A percentile compares a stretch with the other conserved stretches of the same genome.
Conservation (phyloP, 2,113 vertebrate genomes). For the Notiomystis cincta region DNA sequence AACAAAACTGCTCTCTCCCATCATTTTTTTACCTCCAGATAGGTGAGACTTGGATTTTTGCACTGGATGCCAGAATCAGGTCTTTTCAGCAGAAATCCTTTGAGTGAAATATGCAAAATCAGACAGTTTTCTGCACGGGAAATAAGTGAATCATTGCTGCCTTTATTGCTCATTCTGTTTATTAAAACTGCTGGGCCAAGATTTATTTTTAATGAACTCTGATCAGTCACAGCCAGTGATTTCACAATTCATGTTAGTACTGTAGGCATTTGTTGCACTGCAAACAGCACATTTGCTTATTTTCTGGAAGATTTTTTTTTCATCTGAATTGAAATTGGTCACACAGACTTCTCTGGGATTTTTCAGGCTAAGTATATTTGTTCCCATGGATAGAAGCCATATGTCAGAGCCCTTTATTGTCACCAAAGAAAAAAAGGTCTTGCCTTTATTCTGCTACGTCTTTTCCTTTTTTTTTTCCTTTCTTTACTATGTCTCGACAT, state of each 20-base stretch:
- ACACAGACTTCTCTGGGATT: not conserved
- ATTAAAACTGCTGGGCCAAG: slow-evolving; percentile 35
- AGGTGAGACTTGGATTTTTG: not conserved
- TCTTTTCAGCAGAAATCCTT: slow-evolving; percentile 22
- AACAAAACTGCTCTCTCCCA: not conserved
- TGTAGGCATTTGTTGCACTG: slow-evolving; percentile 14
- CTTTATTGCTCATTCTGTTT: slow-evolving; percentile 32
- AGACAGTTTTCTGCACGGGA: not conserved
- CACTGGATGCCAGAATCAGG: not conserved
- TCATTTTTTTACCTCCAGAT: not conserved
- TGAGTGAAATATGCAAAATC: slow-evolving; percentile 13
- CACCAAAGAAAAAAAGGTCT: not conserved
- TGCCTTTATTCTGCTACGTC: not conserved
- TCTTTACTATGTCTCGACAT: not conserved
- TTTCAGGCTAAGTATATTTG: slow-evolving; percentile 34
- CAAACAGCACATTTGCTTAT: slow-evolving; percentile 44
- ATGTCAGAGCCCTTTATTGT: slow-evolving; percentile 18
- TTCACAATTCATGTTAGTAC: slow-evolving; percentile 38
- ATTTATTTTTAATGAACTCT: slow-evolving; percentile 64
- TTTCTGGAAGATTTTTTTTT: slow-evolving; percentile 26
- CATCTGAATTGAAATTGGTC: not conserved
- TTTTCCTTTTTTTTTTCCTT: not conserved
- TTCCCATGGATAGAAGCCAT: slow-evolving; percentile 32
- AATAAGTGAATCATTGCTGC: not conserved
- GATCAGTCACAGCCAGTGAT: slow-evolving; percentile 44